A percentile compares a stretch with the other conserved stretches of the same genome.
These are phyloP conservation scores for Henicopernis longicauda DNA, from an alignment of 2,113 vertebrate genomes.

Conservation along the genomic window DNA sequence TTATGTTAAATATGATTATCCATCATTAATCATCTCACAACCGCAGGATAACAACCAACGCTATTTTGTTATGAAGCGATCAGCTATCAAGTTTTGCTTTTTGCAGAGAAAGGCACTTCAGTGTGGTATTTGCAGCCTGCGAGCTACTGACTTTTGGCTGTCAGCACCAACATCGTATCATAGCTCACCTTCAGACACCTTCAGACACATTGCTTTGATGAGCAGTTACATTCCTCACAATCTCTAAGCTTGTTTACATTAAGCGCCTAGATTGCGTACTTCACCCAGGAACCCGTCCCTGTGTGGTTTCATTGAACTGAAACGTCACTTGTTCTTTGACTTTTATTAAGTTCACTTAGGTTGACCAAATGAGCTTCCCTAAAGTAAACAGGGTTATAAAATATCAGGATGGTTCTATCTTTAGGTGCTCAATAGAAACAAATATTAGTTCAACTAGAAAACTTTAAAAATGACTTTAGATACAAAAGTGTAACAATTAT, in stretches of 20 bases:
- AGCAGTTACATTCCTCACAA: neutral
- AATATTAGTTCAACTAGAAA: constrained; percentile 69
- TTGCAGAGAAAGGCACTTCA: constrained; percentile 63
- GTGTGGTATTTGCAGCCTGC: neutral
- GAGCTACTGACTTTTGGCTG: neutral
- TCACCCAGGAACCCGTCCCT: neutral
- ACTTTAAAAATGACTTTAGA: constrained; percentile 68
- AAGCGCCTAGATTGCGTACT: neutral
- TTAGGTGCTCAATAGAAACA: constrained; percentile 69
- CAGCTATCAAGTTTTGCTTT: constrained; percentile 43
- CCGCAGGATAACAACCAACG: neutral
- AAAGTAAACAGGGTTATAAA: constrained; percentile 64
- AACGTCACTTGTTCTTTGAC: constrained; percentile 47
- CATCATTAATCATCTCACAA: constrained; percentile 43
- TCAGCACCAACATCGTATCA: neutral
- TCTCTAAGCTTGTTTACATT: neutral
- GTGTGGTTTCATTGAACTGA: constrained; percentile 41
- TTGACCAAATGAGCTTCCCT: constrained; percentile 64
- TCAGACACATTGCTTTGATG: neutral
- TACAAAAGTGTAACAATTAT: constrained; percentile 70
- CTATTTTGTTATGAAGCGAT: constrained; percentile 8
- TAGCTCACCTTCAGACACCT: constrained; percentile 6
- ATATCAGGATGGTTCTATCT: constrained; percentile 57
- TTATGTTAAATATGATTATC: constrained; percentile 32
- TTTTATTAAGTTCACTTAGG: constrained; percentile 73